Conservation (phyloP, 2,797 vertebrate species). For the Rachycentron canadum region DNA sequence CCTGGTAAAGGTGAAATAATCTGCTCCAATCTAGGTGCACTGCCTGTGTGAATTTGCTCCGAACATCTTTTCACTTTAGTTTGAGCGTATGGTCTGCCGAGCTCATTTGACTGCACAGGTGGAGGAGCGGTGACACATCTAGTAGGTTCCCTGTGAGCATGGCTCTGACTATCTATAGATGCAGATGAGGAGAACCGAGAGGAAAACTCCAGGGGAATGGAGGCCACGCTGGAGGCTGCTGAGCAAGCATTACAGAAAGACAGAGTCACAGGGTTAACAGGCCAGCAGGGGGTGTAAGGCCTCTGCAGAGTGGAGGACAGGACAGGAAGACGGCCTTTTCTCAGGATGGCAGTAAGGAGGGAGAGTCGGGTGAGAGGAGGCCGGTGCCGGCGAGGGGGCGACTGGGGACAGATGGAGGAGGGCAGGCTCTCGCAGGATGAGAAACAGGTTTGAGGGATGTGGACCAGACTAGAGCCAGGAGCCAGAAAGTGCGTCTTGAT, state of each 20-base stretch:
- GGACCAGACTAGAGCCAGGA: conserved; percentile 88
- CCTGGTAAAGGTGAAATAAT: conserved; percentile 42
- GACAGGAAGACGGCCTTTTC: conserved; percentile 88
- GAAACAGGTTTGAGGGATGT: conserved; percentile 83
- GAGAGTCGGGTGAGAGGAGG: conserved; percentile 90
- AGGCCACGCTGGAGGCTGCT: conserved; percentile 83
- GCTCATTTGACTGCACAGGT: conserved; percentile 27
- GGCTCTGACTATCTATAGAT: conserved; percentile 61
- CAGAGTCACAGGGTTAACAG: conserved; percentile 79
- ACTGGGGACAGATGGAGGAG: conserved; percentile 74
- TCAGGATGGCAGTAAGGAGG: conserved; percentile 94
- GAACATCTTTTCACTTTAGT: conserved; percentile 29
- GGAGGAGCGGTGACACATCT: conserved; percentile 46
- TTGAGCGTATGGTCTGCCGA: conserved; percentile 16
- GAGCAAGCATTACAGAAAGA: conserved; percentile 84
- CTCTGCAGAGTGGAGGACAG: conserved; percentile 79
- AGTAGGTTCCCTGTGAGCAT: conserved; percentile 39
- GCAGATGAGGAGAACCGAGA: conserved; percentile 66
- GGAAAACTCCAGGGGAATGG: conserved; percentile 77
- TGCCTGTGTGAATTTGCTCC: conserved; percentile 26
- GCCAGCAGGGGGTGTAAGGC: conserved; percentile 87
- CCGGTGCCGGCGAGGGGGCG: conserved; percentile 77
- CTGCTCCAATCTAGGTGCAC: conserved; percentile 40
- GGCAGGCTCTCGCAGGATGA: conserved; percentile 85
- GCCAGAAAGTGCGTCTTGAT: conserved; percentile 87